Evolutionary conservation across 2,113 vertebrate genomes (phyloP).

Genomic region (Paradisaea rubra): DNA sequence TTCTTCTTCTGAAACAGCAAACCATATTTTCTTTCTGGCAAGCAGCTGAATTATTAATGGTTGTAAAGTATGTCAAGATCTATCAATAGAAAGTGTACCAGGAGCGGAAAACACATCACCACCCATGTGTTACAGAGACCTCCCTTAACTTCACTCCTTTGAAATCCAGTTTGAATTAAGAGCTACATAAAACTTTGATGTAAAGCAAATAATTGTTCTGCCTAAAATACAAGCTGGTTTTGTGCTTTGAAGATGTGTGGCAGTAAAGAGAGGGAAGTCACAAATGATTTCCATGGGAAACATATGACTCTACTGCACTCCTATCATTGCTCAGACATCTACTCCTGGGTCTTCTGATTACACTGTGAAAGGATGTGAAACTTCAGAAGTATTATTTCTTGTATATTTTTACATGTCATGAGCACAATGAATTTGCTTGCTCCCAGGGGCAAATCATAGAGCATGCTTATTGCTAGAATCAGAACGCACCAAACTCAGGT

Average conservation of each 20-base stretch:
- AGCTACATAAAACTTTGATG: constrained; percentile 30
- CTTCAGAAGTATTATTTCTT: constrained; percentile 35
- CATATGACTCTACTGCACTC: neutral
- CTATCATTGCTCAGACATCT: neutral
- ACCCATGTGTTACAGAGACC: neutral
- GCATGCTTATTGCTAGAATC: neutral
- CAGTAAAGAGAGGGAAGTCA: constrained; percentile 34
- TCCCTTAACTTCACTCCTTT: neutral
- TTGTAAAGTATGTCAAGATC: neutral
- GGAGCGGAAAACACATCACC: neutral
- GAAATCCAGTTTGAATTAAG: neutral
- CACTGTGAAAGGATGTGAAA: constrained; percentile 24
- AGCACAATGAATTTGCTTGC: constrained; percentile 20
- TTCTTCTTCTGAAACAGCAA: neutral
- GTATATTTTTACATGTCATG: constrained; percentile 45
- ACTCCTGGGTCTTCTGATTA: constrained; percentile 22
- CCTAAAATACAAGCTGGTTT: neutral
- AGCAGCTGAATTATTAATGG: neutral
- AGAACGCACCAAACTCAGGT: neutral
- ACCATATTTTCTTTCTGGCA: neutral
- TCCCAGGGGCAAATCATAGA: neutral
- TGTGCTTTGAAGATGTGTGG: constrained; percentile 27
- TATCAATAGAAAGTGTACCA: neutral
- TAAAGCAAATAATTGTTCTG: constrained; percentile 18
- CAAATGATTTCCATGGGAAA: constrained; percentile 38